Evolutionary conservation across 1,140 invertebrate genomes (phyloP).

Genomic region (Penaeus vannamei): DNA sequence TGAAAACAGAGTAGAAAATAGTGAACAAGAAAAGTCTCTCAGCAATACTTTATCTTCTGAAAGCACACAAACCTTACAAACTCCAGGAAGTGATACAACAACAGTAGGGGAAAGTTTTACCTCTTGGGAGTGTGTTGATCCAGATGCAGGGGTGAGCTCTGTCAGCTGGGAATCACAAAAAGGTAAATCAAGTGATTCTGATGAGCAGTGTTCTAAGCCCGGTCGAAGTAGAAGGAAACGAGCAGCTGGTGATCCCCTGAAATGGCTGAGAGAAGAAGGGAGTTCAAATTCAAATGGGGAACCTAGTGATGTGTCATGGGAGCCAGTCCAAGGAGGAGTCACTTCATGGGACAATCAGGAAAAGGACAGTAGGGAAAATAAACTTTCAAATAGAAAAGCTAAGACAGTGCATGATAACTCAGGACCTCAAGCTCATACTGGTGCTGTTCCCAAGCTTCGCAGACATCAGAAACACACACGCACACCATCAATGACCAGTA

Average conservation of each 20-base stretch:
- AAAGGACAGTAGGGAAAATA: no score
- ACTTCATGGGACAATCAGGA: neutral
- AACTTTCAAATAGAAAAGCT: no score
- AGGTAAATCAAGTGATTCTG: neutral
- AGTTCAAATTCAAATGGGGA: constrained; percentile 19
- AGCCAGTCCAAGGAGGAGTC: constrained; percentile 26
- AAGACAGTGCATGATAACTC: neutral
- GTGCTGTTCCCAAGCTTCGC: constrained; percentile 51
- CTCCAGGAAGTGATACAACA: neutral
- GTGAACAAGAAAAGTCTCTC: no score
- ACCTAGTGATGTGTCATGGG: constrained; percentile 28
- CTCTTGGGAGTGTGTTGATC: constrained; percentile 52
- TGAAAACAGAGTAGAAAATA: no score
- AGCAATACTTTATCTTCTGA: no score
- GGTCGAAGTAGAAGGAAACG: constrained; percentile 38
- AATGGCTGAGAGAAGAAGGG: constrained; percentile 31
- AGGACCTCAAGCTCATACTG: constrained; percentile 40
- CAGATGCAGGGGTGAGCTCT: constrained; percentile 24
- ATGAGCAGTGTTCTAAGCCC: constrained; percentile 21
- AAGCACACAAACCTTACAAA: no score
- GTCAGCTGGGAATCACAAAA: constrained; percentile 36
- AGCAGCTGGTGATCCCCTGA: constrained; percentile 37
- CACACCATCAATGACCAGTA: constrained; percentile 1
- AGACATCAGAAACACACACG: constrained; percentile 8
- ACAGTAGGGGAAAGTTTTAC: constrained; percentile 9